Evolutionary conservation across 1,140 invertebrate genomes (phyloP).

Genomic region (Drosophila grimshawi): DNA sequence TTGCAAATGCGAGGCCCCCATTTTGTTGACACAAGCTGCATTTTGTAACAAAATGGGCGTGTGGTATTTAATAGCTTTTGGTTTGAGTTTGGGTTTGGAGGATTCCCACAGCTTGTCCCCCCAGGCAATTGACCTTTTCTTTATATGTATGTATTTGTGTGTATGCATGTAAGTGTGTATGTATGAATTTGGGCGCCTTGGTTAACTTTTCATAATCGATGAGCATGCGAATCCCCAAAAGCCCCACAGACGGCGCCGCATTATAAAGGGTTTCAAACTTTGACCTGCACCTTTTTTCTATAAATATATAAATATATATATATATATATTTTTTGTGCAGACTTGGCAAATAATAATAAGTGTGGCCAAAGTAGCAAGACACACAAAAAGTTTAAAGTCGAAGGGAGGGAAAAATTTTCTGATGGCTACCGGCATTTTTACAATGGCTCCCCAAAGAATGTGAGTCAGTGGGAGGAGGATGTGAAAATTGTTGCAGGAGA

Average conservation of each 20-base stretch:
- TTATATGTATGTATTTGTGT: too few species aligned
- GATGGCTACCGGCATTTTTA: slow-evolving; percentile 48
- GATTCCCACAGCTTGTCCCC: slow-evolving; percentile 9
- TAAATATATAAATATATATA: slow-evolving; percentile 11
- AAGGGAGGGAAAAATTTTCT: slow-evolving; percentile 49
- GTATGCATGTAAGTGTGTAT: slow-evolving; percentile 10
- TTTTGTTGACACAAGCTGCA: too few species aligned
- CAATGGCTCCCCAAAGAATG: slow-evolving; percentile 34
- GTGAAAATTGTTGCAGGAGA: slow-evolving; percentile 26
- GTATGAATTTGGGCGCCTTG: slow-evolving; percentile 32
- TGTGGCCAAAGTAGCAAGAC: slow-evolving; percentile 51
- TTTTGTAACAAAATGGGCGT: slow-evolving; percentile 3
- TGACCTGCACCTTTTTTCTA: slow-evolving; percentile 68
- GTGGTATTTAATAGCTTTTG: background rate
- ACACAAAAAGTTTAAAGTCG: slow-evolving; percentile 52
- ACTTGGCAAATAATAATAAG: slow-evolving; percentile 64
- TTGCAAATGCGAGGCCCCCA: background rate
- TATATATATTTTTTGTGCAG: slow-evolving; percentile 27
- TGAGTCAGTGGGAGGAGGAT: slow-evolving; percentile 10
- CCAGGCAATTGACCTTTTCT: slow-evolving; percentile 51
- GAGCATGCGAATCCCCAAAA: slow-evolving; percentile 55
- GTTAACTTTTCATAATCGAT: slow-evolving; percentile 78
- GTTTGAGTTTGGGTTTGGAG: background rate
- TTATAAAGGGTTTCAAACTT: slow-evolving; percentile 75
- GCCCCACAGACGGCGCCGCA: slow-evolving; percentile 46